Percentiles rank a stretch among this genome's conserved stretches.
These are phyloP conservation scores for Todiramphus chloris DNA, from an alignment of 2,113 vertebrate species.

Conservation along the genomic window DNA sequence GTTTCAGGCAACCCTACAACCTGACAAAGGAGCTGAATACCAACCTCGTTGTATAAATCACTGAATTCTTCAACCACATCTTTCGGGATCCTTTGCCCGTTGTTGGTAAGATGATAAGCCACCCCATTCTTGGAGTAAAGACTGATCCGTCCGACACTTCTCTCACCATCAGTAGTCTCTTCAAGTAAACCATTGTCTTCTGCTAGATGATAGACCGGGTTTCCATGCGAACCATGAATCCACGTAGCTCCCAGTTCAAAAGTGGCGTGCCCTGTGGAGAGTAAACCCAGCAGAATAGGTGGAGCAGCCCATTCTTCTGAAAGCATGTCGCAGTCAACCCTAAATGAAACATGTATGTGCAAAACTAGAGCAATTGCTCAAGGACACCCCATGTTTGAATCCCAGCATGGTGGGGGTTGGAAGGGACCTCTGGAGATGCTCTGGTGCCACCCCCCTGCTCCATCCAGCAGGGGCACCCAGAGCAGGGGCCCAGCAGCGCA, in stretches of 20 bases:
- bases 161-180: conserved; percentile 91
- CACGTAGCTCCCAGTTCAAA: conserved; percentile 99
- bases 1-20: background rate
- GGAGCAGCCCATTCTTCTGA: background rate
- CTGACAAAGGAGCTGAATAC: background rate
- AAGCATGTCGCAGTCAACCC: background rate
- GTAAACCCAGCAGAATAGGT: background rate
- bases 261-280: conserved; percentile 84
- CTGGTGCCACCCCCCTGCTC: background rate
- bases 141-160: conserved; percentile 94
- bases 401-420: background rate
- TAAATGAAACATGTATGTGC: accelerated
- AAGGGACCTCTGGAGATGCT: background rate
- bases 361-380: background rate
- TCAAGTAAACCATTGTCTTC: conserved; percentile 95
- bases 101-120: conserved; percentile 95
- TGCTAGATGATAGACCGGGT: conserved; percentile 98
- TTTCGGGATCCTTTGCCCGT: conserved; percentile 92
- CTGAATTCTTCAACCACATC: conserved; percentile 99
- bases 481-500: no score
- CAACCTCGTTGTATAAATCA: conserved; percentile 98
- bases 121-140: conserved; percentile 96
- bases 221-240: conserved; percentile 98
- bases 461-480: no score
- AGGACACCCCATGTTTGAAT: background rate